Percentiles rank a stretch among this genome's conserved stretches.
These are phyloP conservation scores for Tachina fera DNA, from an alignment of 2,888 invertebrate species.

Conservation along the genomic window DNA sequence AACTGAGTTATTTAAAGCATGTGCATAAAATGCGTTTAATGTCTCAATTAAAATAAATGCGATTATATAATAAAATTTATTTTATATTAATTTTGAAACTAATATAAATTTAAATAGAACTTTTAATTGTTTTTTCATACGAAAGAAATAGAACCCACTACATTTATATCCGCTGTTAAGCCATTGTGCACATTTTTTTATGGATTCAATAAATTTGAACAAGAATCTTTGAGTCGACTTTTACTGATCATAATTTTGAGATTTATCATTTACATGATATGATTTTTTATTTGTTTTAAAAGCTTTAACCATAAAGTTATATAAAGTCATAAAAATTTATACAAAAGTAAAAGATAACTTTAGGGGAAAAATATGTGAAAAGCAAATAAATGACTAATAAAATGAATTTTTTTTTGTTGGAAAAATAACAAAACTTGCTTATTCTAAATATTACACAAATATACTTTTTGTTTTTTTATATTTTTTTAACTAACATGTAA, in stretches of 20 bases:
- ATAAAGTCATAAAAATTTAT: conserved; percentile 68
- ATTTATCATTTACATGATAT: conserved; percentile 22
- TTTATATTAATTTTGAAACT: no score
- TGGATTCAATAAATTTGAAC: background rate
- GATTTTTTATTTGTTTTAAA: conserved; percentile 27
- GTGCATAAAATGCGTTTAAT: no score
- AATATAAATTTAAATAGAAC: no score
- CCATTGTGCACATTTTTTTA: background rate
- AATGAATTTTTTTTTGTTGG: conserved; percentile 12
- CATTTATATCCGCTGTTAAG: background rate
- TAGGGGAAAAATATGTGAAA: background rate
- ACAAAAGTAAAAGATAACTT: conserved; percentile 5
- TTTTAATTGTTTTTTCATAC: no score
- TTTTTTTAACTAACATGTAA: background rate
- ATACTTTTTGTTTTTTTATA: background rate
- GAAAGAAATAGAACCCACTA: background rate
- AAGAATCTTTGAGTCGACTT: conserved; percentile 9
- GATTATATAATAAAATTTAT: no score
- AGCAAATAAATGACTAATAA: conserved; percentile 48
- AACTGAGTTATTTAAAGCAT: no score
- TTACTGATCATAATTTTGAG: conserved; percentile 7
- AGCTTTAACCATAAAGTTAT: conserved; percentile 37
- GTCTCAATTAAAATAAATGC: no score
- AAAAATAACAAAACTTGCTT: background rate
- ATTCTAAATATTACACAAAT: background rate